Percentiles rank a stretch among this genome's conserved stretches.
Conservation (phyloP, 2,797 vertebrate species). For the Rhinatrema bivittatum region DNA sequence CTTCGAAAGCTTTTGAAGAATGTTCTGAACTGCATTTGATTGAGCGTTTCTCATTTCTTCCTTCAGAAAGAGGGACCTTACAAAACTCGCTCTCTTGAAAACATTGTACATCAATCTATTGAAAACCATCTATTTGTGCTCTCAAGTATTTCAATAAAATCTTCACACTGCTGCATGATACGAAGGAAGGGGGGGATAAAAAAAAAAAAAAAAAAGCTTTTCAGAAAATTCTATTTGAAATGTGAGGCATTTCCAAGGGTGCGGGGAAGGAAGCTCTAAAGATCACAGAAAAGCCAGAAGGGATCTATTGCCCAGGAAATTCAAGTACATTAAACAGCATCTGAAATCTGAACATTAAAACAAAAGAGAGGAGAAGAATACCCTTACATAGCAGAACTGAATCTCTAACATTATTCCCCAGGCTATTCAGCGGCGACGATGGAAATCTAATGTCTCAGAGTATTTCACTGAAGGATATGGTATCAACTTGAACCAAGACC, state of each 20-base stretch:
- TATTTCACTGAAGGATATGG: no score
- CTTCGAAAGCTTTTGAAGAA: conserved; percentile 6
- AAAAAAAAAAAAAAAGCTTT: not conserved
- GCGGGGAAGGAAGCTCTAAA: conserved; percentile 9
- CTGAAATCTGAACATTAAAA: conserved; percentile 22
- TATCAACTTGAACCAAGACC: no score
- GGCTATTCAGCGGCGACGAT: not conserved
- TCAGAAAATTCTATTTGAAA: conserved; percentile 9
- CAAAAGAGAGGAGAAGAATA: not conserved
- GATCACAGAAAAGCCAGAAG: conserved; percentile 2
- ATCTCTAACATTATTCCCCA: not conserved
- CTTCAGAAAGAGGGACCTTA: conserved; percentile 5
- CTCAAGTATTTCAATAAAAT: conserved; percentile 29
- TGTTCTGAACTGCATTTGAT: conserved; percentile 15
- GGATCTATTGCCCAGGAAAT: conserved; percentile 15
- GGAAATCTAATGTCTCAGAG: not conserved
- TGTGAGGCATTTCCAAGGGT: conserved; percentile 3
- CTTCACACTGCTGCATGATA: conserved; percentile 1
- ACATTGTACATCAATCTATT: conserved; percentile 15
- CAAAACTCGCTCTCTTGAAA: conserved; percentile 11
- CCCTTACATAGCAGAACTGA: not conserved
- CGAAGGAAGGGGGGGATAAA: no score
- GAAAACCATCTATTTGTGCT: conserved; percentile 10
- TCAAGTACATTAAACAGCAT: conserved; percentile 6
- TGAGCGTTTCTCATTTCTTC: conserved; percentile 6